Conservation (phyloP, 1,140 invertebrate species). For the Cotesia chilonis region DNA sequence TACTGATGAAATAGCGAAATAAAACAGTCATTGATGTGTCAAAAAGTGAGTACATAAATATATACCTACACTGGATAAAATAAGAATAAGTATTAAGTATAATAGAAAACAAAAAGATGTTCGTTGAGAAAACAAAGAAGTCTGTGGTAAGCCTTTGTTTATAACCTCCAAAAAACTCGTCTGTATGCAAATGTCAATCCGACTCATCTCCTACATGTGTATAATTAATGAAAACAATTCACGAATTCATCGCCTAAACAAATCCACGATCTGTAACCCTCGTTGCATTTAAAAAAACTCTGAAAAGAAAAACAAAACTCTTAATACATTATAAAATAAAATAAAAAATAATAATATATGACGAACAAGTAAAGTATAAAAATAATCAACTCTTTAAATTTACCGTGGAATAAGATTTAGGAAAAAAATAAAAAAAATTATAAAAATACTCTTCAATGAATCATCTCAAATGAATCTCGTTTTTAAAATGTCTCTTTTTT, state of each 20-base stretch:
- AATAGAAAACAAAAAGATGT: background rate
- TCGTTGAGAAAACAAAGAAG: conserved; percentile 12
- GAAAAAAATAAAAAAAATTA: conserved; percentile 13
- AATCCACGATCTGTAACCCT: conserved; percentile 4
- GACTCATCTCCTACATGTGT: conserved; percentile 27
- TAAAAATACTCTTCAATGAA: background rate
- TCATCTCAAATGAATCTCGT: conserved; percentile 14
- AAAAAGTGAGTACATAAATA: too few species aligned
- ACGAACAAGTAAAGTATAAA: conserved; percentile 8
- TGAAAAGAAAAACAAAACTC: background rate
- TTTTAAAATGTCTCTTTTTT: background rate
- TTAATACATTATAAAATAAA: background rate
- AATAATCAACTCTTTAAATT: conserved; percentile 22
- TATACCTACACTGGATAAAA: too few species aligned
- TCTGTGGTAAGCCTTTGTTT: background rate
- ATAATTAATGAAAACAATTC: conserved; percentile 36
- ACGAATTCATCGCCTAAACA: conserved; percentile 13
- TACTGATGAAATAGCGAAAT: too few species aligned
- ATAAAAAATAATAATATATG: background rate
- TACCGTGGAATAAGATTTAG: background rate
- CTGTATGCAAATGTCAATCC: conserved; percentile 35
- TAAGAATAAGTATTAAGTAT: background rate
- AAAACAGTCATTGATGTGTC: too few species aligned
- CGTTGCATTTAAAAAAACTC: background rate
- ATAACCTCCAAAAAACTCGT: conserved; percentile 26